A percentile compares a stretch with the other conserved stretches of the same genome.
Conservation (phyloP, 2,888 invertebrate genomes). For the Agonopterix heracliana region DNA sequence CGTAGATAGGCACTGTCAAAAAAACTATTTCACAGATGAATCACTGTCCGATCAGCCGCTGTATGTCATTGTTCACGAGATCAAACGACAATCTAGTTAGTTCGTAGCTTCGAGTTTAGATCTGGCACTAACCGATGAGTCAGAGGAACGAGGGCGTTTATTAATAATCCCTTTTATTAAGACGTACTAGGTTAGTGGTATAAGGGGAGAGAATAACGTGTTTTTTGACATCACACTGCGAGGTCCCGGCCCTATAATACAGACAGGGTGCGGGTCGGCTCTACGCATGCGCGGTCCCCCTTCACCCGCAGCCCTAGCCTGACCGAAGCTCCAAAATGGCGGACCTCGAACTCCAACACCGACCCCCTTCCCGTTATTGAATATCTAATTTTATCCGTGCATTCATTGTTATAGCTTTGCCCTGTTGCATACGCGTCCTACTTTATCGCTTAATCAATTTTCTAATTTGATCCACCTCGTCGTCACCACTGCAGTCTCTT, state of each 20-base stretch:
- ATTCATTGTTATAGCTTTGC: slow-evolving; percentile 52
- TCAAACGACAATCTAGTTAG: slow-evolving; percentile 16
- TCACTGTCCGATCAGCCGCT: slow-evolving; percentile 50
- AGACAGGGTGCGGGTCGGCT: slow-evolving; percentile 59
- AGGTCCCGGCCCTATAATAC: slow-evolving; percentile 60
- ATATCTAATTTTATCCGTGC: slow-evolving; percentile 73
- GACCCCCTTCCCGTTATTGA: slow-evolving; percentile 64
- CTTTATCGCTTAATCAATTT: slow-evolving; percentile 17
- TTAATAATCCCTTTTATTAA: slow-evolving; percentile 54
- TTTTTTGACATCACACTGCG: slow-evolving; percentile 70
- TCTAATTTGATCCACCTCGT: neutral
- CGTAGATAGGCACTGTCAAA: slow-evolving; percentile 20
- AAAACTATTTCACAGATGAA: slow-evolving; percentile 28
- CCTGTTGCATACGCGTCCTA: slow-evolving; percentile 39
- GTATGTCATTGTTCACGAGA: slow-evolving; percentile 48
- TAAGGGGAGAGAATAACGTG: slow-evolving; percentile 71
- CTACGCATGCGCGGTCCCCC: slow-evolving; percentile 69
- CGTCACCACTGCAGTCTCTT: neutral
- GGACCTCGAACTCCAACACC: slow-evolving; percentile 52
- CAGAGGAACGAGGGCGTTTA: slow-evolving; percentile 38
- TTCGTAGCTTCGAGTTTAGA: neutral
- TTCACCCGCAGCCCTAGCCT: slow-evolving; percentile 50
- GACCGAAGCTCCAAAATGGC: slow-evolving; percentile 67
- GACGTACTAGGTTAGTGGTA: slow-evolving; percentile 70
- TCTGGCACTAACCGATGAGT: slow-evolving; percentile 10